A percentile compares a stretch with the other conserved stretches of the same genome.
Evolutionary conservation across 2,113 vertebrate species (phyloP).

Genomic region (Todiramphus saurophagus): DNA sequence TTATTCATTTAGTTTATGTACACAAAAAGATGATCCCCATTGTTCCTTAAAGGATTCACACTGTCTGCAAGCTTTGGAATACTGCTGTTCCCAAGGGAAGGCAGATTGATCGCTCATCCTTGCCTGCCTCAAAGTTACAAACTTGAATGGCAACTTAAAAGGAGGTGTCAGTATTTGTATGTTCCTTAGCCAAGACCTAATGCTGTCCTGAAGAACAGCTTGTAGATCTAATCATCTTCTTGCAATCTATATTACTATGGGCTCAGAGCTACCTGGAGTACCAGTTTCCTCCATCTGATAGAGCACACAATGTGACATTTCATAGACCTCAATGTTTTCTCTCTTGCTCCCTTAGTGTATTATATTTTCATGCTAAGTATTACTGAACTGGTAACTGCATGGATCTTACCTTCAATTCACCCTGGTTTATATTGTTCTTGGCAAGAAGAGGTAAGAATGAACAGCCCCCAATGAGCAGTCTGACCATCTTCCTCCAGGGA

Average conservation of each 20-base stretch:
- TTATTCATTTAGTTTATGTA: background rate
- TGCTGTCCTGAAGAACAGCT: background rate
- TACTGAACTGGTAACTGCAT: background rate
- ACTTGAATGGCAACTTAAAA: background rate
- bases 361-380: background rate
- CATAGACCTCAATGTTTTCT: background rate
- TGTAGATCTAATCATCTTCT: background rate
- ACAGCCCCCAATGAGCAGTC: background rate
- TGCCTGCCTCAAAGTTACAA: background rate
- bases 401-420: background rate
- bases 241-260: background rate
- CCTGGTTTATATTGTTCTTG: conserved; percentile 23
- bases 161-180: background rate
- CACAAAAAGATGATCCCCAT: background rate
- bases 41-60: background rate
- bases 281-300: background rate
- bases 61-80: background rate
- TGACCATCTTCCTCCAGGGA: background rate
- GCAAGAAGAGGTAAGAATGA: background rate
- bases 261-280: background rate
- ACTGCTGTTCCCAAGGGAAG: background rate
- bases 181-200: background rate
- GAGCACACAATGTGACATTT: background rate
- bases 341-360: background rate
- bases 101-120: background rate